A percentile compares a stretch with the other conserved stretches of the same genome.
phyloP scores from a whole-genome alignment of 2,113 vertebrate genomes.

The Megaleporinus macrocephalus region DNA sequence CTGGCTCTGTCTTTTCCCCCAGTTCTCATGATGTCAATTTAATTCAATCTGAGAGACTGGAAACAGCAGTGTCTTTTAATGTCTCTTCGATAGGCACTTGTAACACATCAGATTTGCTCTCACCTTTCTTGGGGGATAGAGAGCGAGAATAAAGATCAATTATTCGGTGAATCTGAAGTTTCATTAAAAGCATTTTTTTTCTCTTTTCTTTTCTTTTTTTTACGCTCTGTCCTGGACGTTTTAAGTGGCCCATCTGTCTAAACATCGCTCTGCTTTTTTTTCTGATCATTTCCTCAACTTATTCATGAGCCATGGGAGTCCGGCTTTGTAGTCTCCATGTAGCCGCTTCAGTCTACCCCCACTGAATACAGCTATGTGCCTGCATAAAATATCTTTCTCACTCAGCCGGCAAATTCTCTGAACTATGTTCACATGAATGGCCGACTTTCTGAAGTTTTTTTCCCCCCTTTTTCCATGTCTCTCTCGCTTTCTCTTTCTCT shows the following conservation, averaged over 20 bases:
- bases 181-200: slow-evolving; percentile 93
- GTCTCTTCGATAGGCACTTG: slow-evolving; percentile 77
- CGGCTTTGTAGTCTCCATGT: slow-evolving; percentile 97
- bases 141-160: slow-evolving; percentile 87
- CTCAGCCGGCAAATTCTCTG: slow-evolving; percentile 89
- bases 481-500: slow-evolving; percentile 54
- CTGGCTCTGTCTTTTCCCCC: slow-evolving; percentile 53
- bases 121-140: slow-evolving; percentile 77
- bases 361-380: slow-evolving; percentile 95
- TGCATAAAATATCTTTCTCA: slow-evolving; percentile 89
- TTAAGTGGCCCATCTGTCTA: slow-evolving; percentile 99
- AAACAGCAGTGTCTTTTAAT: slow-evolving; percentile 76
- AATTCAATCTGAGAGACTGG: slow-evolving; percentile 82
- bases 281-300: slow-evolving; percentile 99
- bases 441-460: slow-evolving; percentile 84
- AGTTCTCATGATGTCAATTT: slow-evolving; percentile 79
- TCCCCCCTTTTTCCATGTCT: slow-evolving; percentile 34
- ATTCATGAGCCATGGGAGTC: slow-evolving; percentile 99
- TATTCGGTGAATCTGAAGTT: slow-evolving; percentile 96
- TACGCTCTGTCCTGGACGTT: slow-evolving; percentile 88
- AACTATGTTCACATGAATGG: slow-evolving; percentile 94
- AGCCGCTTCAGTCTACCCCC: slow-evolving; percentile 90
- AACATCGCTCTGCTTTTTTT: slow-evolving; percentile 94
- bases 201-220: slow-evolving; percentile 75
- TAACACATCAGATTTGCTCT: slow-evolving; percentile 84